Base-by-base conservation (phyloP, 2,797 vertebrate genomes). In the Sebastes steindachneri region DNA sequence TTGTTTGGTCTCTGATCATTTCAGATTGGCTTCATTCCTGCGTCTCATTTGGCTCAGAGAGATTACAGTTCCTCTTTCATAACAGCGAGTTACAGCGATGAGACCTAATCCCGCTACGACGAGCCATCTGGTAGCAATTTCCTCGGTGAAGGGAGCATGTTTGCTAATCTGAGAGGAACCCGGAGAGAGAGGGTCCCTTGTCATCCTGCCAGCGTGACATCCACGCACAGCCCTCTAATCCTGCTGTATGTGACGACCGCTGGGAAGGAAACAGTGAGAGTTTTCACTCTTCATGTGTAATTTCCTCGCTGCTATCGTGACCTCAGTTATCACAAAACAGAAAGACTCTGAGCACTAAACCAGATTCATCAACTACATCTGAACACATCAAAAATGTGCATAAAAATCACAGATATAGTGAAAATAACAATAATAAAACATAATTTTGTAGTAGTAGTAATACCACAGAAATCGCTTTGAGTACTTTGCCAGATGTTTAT, bases 101-200 rank as follows among this genome's bases (percentile, higher is more conserved):
- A 88, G 84, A 73, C 84, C 76, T 92, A 94, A 94, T 93, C 89
- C 90, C 0, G 59, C 83, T 25, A 51, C 7, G 1, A 51, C 5
- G 2, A 81, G 90, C 91, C 92, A 92, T 90, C 92, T 93, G 93
- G 80, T 87, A 55, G 87, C 79, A 90, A 92, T 92, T 92, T 90
- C 69, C 76, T 73, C 15, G 15, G 81, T 60, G 73, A 87, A 71
- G 63, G 62, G 82, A 76, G 83, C 75, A 9, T 51, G 81, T 80
- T 76, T 79, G 69, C 82, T 92, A 91, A 92, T 92, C 92, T 92
- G 90, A 84, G 67, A 48, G 80, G 66, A 23, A 75, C 53, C 9
- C 23, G 45, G 62, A 29, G 9, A 60, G 37, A 59, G 77, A 80
- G 83, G 76, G 80, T 75, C 83, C 60, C 26, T 29, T 35, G 66